These are phyloP conservation scores for Julus scanicus DNA, from an alignment of 2,888 invertebrate species.

Conservation along the genomic window DNA sequence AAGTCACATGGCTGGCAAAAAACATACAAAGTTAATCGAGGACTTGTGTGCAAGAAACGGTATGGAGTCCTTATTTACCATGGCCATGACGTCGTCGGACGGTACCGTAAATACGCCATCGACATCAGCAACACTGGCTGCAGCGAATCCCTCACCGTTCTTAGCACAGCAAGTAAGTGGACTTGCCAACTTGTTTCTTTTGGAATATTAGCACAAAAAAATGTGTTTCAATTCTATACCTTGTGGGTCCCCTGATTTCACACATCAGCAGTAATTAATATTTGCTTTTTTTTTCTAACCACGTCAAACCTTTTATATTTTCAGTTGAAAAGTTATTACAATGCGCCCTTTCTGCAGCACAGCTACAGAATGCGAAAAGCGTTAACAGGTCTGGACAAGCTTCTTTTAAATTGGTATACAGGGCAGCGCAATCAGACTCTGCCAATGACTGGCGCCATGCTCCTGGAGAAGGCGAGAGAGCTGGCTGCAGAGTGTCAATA, in stretches of 20 bases:
- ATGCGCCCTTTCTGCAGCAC: neutral
- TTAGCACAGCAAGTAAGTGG: neutral
- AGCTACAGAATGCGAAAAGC: neutral
- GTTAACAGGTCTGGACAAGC: conserved; percentile 1
- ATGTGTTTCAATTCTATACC: too few species aligned
- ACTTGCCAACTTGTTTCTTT: too few species aligned
- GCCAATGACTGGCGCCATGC: neutral
- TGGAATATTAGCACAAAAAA: too few species aligned
- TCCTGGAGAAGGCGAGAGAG: neutral
- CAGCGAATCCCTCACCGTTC: neutral
- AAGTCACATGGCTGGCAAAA: neutral
- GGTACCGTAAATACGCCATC: neutral
- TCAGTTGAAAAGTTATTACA: neutral
- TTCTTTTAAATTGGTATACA: neutral
- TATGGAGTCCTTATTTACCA: neutral
- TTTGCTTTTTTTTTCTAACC: neutral
- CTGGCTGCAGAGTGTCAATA: neutral
- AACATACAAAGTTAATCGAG: neutral
- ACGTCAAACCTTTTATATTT: neutral
- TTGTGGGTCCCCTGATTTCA: too few species aligned
- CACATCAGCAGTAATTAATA: too few species aligned
- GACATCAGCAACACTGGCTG: neutral
- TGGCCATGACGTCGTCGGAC: neutral
- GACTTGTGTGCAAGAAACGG: neutral
- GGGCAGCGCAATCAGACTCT: neutral